These are phyloP conservation scores for Dynastes grantii DNA, from an alignment of 2,888 invertebrate genomes.

Conservation along the genomic window DNA sequence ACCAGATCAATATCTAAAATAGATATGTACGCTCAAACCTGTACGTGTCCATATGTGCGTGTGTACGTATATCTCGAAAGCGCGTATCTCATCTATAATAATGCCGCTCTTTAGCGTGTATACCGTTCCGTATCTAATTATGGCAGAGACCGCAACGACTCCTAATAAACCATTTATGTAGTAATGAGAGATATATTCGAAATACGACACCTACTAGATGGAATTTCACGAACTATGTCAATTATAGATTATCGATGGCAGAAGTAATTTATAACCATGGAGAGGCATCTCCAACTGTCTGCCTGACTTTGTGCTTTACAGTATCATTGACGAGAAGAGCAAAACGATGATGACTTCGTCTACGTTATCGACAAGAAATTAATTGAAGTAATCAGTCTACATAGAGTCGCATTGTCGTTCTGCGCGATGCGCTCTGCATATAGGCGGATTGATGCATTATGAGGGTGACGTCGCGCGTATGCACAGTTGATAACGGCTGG, in stretches of 20 bases:
- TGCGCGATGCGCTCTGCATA: background rate
- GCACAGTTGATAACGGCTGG: background rate
- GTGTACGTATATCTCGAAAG: conserved; percentile 5
- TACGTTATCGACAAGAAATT: conserved; percentile 42
- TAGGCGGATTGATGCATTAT: background rate
- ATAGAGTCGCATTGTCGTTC: conserved; percentile 1
- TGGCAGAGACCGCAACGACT: conserved; percentile 35
- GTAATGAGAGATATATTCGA: conserved; percentile 51
- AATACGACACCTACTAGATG: conserved; percentile 39
- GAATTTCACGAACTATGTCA: conserved; percentile 44
- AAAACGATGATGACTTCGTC: conserved; percentile 36
- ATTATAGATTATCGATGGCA: conserved; percentile 35
- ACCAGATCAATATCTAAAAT: too few species aligned
- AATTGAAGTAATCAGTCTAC: conserved; percentile 35
- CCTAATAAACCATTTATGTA: conserved; percentile 52
- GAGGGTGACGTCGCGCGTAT: conserved; percentile 1
- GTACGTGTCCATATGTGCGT: background rate
- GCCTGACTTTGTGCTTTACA: too few species aligned
- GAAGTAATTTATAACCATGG: conserved; percentile 28
- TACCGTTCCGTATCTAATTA: conserved; percentile 47
- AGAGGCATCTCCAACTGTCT: background rate
- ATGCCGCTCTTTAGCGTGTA: conserved; percentile 27
- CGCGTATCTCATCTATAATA: conserved; percentile 34
- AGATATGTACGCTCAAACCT: too few species aligned
- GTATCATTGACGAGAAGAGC: background rate